Evolutionary conservation across 35 echinoderm and acorn worm genomes (phyloP).

Genomic region (Eucidaris tribuloides): DNA sequence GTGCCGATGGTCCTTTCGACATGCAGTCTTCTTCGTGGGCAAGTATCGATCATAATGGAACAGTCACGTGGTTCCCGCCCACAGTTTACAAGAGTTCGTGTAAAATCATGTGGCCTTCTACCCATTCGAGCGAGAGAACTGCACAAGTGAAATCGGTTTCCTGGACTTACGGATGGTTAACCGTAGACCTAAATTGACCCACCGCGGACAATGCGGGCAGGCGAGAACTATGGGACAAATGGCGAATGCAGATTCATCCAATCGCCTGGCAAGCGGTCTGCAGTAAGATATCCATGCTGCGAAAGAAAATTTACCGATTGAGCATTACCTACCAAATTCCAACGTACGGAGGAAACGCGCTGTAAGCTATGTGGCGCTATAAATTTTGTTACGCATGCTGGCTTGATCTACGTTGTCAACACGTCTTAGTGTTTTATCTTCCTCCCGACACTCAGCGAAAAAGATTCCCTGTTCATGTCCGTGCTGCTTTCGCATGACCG

Average conservation of each 20-base stretch:
- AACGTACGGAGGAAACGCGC: conserved; percentile 77
- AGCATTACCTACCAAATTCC: conserved; percentile 70
- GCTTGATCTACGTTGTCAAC: conserved; percentile 89
- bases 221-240: conserved; percentile 82
- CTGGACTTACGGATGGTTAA: conserved; percentile 84
- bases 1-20: conserved; percentile 86
- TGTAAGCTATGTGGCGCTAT: too few species aligned
- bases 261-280: conserved; percentile 45
- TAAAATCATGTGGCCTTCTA: conserved; percentile 82
- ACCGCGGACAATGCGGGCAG: conserved; percentile 18
- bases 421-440: conserved; percentile 96
- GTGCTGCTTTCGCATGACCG: conserved; percentile 87
- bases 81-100: conserved; percentile 91
- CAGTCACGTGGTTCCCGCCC: conserved; percentile 88
- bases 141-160: conserved; percentile 90
- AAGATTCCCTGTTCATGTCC: conserved; percentile 81
- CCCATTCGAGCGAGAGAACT: conserved; percentile 90
- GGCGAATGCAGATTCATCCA: conserved; percentile 73
- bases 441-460: conserved; percentile 93
- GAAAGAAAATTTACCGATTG: conserved; percentile 60
- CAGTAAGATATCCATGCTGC: conserved; percentile 64
- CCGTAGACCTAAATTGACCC: conserved; percentile 62
- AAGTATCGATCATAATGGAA: conserved; percentile 73
- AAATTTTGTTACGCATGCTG: too few species aligned
- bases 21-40: conserved; percentile 71